Evolutionary conservation across 2,888 invertebrate genomes (phyloP), one percentile per base, ranked within the genome.

Genomic region (Salpingus planirostris): DNA sequence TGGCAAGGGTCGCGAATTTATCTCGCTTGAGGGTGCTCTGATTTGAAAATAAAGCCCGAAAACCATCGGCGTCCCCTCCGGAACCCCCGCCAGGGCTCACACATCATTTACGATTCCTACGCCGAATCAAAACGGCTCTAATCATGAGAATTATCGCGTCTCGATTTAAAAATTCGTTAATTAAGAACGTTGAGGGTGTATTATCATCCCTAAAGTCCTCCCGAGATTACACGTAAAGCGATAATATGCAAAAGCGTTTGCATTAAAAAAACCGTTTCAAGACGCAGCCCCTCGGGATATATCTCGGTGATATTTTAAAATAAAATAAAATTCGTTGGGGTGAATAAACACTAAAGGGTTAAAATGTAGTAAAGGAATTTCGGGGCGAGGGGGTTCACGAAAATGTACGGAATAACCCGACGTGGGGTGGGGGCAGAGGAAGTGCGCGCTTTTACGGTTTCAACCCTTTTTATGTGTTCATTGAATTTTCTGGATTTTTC

Each of bases 401-500:
- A 45, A 38, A 44, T 43, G 46, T n/a, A n/a, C n/a, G n/a, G n/a
- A n/a, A n/a, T n/a, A n/a, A n/a, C n/a, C n/a, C n/a, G n/a, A n/a
- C n/a, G n/a, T n/a, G n/a, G n/a, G n/a, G n/a, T n/a, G n/a, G n/a
- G n/a, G n/a, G n/a, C n/a, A n/a, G n/a, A n/a, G n/a, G n/a, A n/a
- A n/a, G n/a, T n/a, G n/a, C n/a, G 43, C 43, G 51, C 50, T 52
- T 53, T 54, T 53, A 54, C 52, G 48, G 49, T 40, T 44, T 50
- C 39, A 54, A 55, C 54, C 54, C 55, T 54, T 58, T 58, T 56
- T 55, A 55, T 55, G 55, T 47, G 54, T 55, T 55, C 55, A 55
- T 55, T 54, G 55, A 56, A 58, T 56, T 58, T 57, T 51, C 51
- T 44, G 54, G 52, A 55, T 58, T 57, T 58, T 58, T 55, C 50